phyloP scores from a whole-genome alignment of 2,888 invertebrate species.

The Panopea generosa region DNA sequence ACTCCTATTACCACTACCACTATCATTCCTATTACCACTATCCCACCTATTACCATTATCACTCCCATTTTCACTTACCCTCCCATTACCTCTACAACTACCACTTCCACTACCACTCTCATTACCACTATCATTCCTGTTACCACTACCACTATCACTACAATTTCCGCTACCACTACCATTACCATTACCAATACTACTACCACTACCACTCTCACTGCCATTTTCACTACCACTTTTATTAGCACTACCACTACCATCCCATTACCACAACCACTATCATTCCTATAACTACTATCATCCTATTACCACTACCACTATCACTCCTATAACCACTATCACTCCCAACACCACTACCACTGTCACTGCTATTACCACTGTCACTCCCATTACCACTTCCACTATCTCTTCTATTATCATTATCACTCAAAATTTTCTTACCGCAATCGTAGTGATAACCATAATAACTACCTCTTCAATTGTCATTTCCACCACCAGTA shows the following conservation, averaged over 20 bases:
- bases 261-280: neutral
- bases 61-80: neutral
- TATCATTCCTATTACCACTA: neutral
- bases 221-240: neutral
- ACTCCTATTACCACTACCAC: neutral
- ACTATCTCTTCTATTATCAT: slow-evolving; percentile 45
- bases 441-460: no score
- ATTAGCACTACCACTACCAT: neutral
- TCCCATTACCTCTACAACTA: neutral
- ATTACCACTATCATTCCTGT: neutral
- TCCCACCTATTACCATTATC: neutral
- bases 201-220: neutral
- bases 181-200: neutral
- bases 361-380: slow-evolving; percentile 18
- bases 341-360: slow-evolving; percentile 44
- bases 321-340: neutral
- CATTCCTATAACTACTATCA: neutral
- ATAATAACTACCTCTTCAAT: no score
- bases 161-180: neutral
- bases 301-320: slow-evolving; percentile 10
- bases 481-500: no score
- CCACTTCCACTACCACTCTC: neutral
- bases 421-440: slow-evolving; percentile 19
- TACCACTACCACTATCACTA: neutral
- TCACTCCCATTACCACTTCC: slow-evolving; percentile 43